phyloP scores from a whole-genome alignment of 2,888 invertebrate species.

The Conistra vaccinii region DNA sequence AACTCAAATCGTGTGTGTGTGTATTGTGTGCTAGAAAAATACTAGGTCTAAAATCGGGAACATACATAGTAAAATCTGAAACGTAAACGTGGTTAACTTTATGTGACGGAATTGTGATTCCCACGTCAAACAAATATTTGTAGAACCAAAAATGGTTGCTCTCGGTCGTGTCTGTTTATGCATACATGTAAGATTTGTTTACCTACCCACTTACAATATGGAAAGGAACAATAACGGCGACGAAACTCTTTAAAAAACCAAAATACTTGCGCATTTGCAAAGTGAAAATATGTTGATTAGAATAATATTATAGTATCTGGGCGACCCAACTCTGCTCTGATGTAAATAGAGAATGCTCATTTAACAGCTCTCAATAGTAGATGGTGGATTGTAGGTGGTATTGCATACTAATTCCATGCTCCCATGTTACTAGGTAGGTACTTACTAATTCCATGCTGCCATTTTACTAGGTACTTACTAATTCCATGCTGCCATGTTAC shows the following conservation, averaged over 20 bases:
- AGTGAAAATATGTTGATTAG: too few species aligned
- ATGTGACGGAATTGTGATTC: background rate
- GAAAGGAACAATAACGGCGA: background rate
- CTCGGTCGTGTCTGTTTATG: background rate
- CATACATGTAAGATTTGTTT: slow-evolving; percentile 19
- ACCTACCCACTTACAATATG: background rate
- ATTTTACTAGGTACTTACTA: too few species aligned
- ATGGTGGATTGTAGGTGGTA: too few species aligned
- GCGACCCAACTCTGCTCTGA: too few species aligned
- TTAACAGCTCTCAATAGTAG: too few species aligned
- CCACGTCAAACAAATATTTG: slow-evolving; percentile 9
- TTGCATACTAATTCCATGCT: too few species aligned
- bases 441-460: too few species aligned
- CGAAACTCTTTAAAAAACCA: background rate
- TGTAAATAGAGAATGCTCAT: too few species aligned
- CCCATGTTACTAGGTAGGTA: too few species aligned
- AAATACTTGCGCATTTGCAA: background rate
- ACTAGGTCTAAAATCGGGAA: background rate
- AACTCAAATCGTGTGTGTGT: too few species aligned
- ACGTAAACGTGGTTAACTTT: background rate
- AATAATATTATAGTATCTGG: too few species aligned
- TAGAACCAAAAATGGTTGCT: slow-evolving; percentile 10
- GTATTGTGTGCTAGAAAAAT: background rate
- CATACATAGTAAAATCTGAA: background rate
- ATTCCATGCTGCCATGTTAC: too few species aligned